Evolutionary conservation across 2,113 vertebrate genomes (phyloP), one percentile per base, ranked within the genome.

Genomic region (Toxotes chatareus): DNA sequence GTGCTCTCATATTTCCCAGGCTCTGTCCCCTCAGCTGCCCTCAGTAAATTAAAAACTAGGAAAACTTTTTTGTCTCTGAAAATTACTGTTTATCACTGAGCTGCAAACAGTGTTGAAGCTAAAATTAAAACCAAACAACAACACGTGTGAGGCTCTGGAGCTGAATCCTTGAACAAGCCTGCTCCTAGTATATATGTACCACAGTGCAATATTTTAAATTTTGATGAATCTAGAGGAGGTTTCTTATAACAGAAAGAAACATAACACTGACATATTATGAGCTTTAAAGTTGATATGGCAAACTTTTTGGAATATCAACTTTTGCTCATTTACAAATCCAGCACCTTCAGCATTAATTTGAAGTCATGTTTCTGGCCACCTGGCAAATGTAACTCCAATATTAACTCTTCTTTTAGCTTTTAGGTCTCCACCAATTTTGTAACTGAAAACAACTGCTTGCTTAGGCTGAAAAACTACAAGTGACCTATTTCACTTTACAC

Each of bases 101-200:
- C 19, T 64, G 23, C 68, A 67, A 57, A 46, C 53, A 44, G 5
- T 38, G 5, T 4, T 68, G 42, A 36, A 60, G 55, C 1, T 46
- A 21, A 42, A 42, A 77, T 60, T 46, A 84, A 55, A 46, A 68
- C 14, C 31, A 70, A 63, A 64, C 47, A 51, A n/a, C n/a, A 42
- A 32, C 47, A 38, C 0, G 23, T 60, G 73, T 55, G 8, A 14
- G 27, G 4, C 19, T 66, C 44, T 21, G 67, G 6, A 36, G 49
- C 19, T 55, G 2, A 65, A 67, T 42, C 31, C 36, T 32, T 61
- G n/a, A 67, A 53, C 42, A 16, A 38, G 23, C 5, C 14, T 53
- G 32, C 46, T 8, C 14, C 47, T 16, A 2, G 64, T 63, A 19
- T 38, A n/a, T 64, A 49, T 38, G 40, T 27, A 19, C 27, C 31